Evolutionary conservation across 2,113 vertebrate species (phyloP).

Genomic region (Dipodomys spectabilis): DNA sequence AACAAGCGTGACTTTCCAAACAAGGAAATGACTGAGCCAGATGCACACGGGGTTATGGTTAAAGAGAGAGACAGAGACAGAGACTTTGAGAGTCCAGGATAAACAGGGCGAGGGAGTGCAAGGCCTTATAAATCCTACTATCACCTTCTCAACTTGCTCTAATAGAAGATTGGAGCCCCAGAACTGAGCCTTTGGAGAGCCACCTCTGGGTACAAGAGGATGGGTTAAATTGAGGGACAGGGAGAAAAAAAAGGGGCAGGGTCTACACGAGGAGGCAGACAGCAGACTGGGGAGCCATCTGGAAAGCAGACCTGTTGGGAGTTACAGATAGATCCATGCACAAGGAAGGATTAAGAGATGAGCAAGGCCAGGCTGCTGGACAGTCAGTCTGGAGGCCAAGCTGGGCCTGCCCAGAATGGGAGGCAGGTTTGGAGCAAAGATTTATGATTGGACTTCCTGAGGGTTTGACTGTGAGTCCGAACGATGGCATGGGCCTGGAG

Average conservation of each 20-base stretch:
- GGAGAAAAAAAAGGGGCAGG: not conserved
- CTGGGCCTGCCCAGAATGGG: not conserved
- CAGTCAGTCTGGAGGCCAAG: not conserved
- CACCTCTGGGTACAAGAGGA: not conserved
- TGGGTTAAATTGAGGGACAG: no score
- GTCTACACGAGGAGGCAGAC: fast-evolving
- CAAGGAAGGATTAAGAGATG: no score
- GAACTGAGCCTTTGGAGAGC: not conserved
- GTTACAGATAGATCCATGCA: no score
- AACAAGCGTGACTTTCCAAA: not conserved
- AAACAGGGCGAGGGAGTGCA: not conserved
- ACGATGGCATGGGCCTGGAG: not conserved
- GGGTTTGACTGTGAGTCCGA: no score
- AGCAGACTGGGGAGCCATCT: not conserved
- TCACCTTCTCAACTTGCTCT: not conserved
- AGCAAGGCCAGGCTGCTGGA: not conserved
- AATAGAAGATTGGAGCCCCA: not conserved
- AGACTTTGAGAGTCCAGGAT: not conserved
- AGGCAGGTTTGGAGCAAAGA: not conserved
- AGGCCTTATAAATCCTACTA: not conserved
- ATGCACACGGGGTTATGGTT: not conserved
- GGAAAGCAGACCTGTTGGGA: not conserved
- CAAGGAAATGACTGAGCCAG: not conserved
- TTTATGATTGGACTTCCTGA: not conserved
- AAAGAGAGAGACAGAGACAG: not conserved